Evolutionary conservation across 2,888 invertebrate genomes (phyloP).

Genomic region (Campaea margaritaria): DNA sequence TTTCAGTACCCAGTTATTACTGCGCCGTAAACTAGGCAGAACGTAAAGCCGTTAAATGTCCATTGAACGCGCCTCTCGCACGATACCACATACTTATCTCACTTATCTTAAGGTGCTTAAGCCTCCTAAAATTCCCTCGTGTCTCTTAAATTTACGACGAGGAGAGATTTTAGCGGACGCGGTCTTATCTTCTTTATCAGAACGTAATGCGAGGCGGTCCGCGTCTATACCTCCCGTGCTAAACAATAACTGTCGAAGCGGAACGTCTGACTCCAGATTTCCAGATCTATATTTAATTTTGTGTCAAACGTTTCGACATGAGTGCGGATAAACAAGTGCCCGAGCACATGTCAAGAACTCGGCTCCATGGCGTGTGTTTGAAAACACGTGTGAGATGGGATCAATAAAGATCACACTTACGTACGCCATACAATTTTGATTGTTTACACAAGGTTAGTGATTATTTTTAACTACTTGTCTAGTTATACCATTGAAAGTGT

Average conservation of each 20-base stretch:
- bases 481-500: constrained; percentile 20
- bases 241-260: constrained; percentile 61
- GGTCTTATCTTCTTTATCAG: constrained; percentile 77
- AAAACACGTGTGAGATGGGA: constrained; percentile 52
- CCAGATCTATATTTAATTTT: constrained; percentile 44
- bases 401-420: constrained; percentile 46
- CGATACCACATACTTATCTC: constrained; percentile 73
- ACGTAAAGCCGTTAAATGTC: constrained; percentile 51
- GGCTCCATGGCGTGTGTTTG: constrained; percentile 40
- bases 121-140: constrained; percentile 80
- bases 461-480: constrained; percentile 44
- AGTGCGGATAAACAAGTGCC: constrained; percentile 45
- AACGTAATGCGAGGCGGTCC: constrained; percentile 69
- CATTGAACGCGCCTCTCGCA: constrained; percentile 65
- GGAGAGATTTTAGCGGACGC: constrained; percentile 77
- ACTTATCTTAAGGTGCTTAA: constrained; percentile 81
- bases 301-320: constrained; percentile 46
- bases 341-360: constrained; percentile 46
- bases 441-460: constrained; percentile 65
- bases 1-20: constrained; percentile 37
- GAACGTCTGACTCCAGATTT: constrained; percentile 22
- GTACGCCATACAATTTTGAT: constrained; percentile 44
- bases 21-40: constrained; percentile 31
- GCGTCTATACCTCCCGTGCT: constrained; percentile 63
- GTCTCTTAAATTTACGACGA: constrained; percentile 81